A percentile compares a stretch with the other conserved stretches of the same genome.
phyloP scores from a whole-genome alignment of 1,140 invertebrate genomes.

The Psix sp. region DNA sequence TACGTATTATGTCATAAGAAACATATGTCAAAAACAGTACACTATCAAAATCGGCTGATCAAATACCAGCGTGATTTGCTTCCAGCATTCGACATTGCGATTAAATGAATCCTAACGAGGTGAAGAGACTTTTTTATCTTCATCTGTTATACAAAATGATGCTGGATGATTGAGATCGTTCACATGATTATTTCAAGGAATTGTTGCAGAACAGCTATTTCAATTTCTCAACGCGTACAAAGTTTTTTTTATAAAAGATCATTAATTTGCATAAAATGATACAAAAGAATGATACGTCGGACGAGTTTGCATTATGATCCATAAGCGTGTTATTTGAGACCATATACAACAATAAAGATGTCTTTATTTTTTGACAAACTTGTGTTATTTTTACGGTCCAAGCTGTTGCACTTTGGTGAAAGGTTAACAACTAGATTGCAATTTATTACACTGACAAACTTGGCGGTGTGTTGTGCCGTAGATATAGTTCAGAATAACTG shows the following conservation, averaged over 20 bases:
- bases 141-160: too few relatives aligned
- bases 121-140: too few relatives aligned
- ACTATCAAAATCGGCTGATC: conserved; percentile 32
- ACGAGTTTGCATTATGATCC: too few relatives aligned
- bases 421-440: conserved; percentile 35
- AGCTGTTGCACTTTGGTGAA: conserved; percentile 18
- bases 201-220: too few relatives aligned
- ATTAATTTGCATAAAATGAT: too few relatives aligned
- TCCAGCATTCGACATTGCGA: conserved; percentile 10
- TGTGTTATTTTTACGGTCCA: conserved; percentile 13
- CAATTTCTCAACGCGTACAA: too few relatives aligned
- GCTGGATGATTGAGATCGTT: too few relatives aligned
- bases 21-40: conserved; percentile 33
- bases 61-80: conserved; percentile 39
- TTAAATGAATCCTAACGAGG: too few relatives aligned
- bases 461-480: neutral
- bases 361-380: conserved; percentile 9
- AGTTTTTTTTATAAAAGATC: too few relatives aligned
- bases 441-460: conserved; percentile 25
- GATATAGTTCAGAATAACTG: conserved; percentile 1
- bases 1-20: conserved; percentile 25
- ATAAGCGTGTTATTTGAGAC: too few relatives aligned
- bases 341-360: conserved; percentile 19
- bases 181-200: too few relatives aligned
- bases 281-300: too few relatives aligned